These are phyloP conservation scores for Drosophila mimetica DNA, from an alignment of 2,888 invertebrate species.

Conservation along the genomic window DNA sequence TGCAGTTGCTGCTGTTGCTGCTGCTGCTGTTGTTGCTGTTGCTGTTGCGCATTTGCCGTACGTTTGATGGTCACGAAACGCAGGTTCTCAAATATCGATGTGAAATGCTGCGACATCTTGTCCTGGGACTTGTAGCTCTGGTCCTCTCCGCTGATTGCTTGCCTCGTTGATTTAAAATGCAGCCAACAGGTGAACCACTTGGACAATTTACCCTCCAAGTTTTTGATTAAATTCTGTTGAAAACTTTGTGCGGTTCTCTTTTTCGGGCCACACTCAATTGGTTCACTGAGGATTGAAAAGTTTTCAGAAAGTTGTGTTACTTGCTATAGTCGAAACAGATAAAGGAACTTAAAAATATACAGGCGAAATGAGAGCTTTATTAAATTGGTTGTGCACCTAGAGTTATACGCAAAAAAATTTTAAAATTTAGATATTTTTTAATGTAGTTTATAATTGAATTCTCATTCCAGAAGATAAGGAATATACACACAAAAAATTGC, in stretches of 20 bases:
- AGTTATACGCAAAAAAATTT: no score
- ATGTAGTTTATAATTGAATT: no score
- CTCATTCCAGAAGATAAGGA: no score
- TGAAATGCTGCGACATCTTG: slow-evolving; percentile 84
- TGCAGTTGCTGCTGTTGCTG: slow-evolving; percentile 49
- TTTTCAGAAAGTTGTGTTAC: slow-evolving; percentile 36
- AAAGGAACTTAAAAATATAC: slow-evolving; percentile 19
- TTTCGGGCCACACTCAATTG: slow-evolving; percentile 35
- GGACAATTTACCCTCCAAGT: slow-evolving; percentile 39
- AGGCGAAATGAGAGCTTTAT: neutral
- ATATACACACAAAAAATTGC: no score
- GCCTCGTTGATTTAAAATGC: slow-evolving; percentile 68
- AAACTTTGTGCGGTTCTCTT: slow-evolving; percentile 28
- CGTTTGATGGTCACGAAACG: slow-evolving; percentile 81
- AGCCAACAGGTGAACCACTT: slow-evolving; percentile 67
- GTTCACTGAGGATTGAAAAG: slow-evolving; percentile 44
- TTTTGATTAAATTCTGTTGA: slow-evolving; percentile 73
- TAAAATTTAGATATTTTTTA: no score
- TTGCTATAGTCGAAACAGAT: slow-evolving; percentile 8
- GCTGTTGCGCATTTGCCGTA: slow-evolving; percentile 65
- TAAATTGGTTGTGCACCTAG: no score
- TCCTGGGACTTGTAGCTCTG: slow-evolving; percentile 21
- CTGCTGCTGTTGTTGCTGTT: slow-evolving; percentile 55
- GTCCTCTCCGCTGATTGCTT: slow-evolving; percentile 40
- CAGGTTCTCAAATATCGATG: slow-evolving; percentile 83